These are phyloP conservation scores for Drosophila dunni DNA, from an alignment of 1,140 invertebrate species.

Conservation along the genomic window DNA sequence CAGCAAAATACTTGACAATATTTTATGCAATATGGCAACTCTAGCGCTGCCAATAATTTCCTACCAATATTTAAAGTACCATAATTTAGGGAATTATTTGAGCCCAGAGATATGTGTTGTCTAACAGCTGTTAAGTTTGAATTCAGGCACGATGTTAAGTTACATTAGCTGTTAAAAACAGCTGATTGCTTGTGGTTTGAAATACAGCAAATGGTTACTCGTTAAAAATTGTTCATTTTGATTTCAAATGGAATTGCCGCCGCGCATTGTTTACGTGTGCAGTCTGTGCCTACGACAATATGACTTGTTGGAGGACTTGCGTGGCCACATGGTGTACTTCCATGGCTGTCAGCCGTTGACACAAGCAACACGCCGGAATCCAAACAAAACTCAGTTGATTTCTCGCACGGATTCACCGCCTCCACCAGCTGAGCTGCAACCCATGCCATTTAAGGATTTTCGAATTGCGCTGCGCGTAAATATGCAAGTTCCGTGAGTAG, in stretches of 20 bases:
- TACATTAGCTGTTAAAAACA: conserved; percentile 22
- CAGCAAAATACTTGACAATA: not conserved
- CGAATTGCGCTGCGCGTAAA: conserved; percentile 60
- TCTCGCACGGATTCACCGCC: not conserved
- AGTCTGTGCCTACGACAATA: conserved; percentile 85
- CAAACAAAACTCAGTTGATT: conserved; percentile 8
- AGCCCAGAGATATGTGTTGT: not conserved
- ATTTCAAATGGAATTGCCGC: conserved; percentile 45
- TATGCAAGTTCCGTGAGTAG: conserved; percentile 54
- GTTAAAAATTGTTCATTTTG: not conserved
- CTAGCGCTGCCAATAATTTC: not conserved
- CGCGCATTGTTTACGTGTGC: conserved; percentile 84
- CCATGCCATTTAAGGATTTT: conserved; percentile 78
- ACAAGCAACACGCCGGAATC: not conserved
- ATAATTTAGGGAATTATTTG: no score
- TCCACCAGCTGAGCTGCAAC: conserved; percentile 49
- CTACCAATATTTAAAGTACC: not conserved
- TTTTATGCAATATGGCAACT: conserved; percentile 2
- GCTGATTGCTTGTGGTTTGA: conserved; percentile 14
- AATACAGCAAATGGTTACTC: not conserved
- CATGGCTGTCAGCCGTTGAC: conserved; percentile 60
- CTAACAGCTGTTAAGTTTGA: conserved; percentile 9
- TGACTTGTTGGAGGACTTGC: conserved; percentile 85
- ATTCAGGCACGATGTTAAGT: not conserved
- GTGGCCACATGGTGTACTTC: conserved; percentile 85